Evolutionary conservation across 2,113 vertebrate genomes (phyloP), one percentile per base, ranked within the genome.

Genomic region (rabbit (Oryctolagus cuniculus)): DNA sequence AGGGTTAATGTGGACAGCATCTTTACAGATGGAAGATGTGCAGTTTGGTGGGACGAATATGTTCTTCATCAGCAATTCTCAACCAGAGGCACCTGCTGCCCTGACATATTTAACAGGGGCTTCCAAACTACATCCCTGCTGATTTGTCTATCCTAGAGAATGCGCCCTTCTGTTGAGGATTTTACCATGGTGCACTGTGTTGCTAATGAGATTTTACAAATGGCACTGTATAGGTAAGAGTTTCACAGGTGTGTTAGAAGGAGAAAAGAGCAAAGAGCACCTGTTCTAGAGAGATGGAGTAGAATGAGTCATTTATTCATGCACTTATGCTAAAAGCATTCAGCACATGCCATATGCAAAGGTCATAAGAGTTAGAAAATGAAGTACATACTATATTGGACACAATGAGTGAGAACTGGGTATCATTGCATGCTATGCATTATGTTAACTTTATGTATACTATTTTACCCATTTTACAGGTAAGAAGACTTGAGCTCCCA

Each of bases 321-420:
- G 25, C 16, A 63, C 55, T 44, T 74, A 81, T 89, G 64, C 58
- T 81, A 72, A 88, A 93, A 95, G n/a, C 22, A 61, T 38, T 72
- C n/a, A 72, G 31, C n/a, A 16, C 51, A 85, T n/a, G 11, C 22
- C 24, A 64, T 38, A 15, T 77, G 31, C 11, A 82, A 82, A 86
- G 21, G 38, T 55, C 66, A 34, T 25, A 66, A 12, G 15, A 85
- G 12, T n/a, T 36, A 27, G 13, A 77, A 77, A 75, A 64, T 38
- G 36, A 85, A 77, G 75, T 12, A 25, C 10, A 5, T 44, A 22
- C 15, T 10, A 4, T 81, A 27, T 36, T 67, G 16, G 49, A 36
- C 44, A 64, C 34, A 72, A 82, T 74, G 34, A 31, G 73, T 63
- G 36, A 87, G 44, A 96, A 84, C 63, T 61, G n/a, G 15, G 12